A percentile compares a stretch with the other conserved stretches of the same genome.
Conservation (phyloP, 2,113 vertebrate species). For the Heteronetta atricapilla region DNA sequence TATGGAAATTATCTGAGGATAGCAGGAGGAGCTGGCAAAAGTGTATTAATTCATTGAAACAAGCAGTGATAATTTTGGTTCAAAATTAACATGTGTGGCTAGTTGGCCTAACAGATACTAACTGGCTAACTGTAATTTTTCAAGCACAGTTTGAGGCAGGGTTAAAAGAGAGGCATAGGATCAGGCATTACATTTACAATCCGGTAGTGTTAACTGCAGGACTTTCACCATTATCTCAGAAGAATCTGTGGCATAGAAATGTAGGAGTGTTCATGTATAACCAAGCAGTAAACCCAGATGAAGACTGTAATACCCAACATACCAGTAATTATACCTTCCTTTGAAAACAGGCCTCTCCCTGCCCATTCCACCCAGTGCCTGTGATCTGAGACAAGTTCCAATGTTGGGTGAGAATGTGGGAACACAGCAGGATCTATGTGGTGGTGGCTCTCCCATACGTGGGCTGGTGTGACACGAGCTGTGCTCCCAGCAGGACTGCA, state of each 20-base stretch:
- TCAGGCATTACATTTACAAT: neutral
- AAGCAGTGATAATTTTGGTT: neutral
- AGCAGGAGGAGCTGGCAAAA: neutral
- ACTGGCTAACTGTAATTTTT: rapidly evolving
- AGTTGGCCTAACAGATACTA: neutral
- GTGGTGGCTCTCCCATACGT: rapidly evolving
- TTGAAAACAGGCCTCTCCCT: neutral
- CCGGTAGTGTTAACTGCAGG: neutral
- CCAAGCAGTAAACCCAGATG: rapidly evolving
- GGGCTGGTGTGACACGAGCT: rapidly evolving
- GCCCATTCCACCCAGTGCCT: neutral
- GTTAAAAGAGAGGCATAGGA: neutral
- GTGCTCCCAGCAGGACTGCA: neutral
- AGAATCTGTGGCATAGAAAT: neutral
- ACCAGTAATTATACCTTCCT: neutral
- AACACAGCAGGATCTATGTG: rapidly evolving
- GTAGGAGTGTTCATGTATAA: neutral
- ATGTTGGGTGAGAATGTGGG: neutral
- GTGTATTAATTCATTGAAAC: neutral
- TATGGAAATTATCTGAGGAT: neutral
- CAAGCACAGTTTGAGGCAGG: neutral
- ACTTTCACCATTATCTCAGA: neutral
- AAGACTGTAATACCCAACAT: rapidly evolving
- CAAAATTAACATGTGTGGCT: neutral
- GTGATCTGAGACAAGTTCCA: neutral